phyloP scores from a whole-genome alignment of 1,140 invertebrate species.

The Mya arenaria region DNA sequence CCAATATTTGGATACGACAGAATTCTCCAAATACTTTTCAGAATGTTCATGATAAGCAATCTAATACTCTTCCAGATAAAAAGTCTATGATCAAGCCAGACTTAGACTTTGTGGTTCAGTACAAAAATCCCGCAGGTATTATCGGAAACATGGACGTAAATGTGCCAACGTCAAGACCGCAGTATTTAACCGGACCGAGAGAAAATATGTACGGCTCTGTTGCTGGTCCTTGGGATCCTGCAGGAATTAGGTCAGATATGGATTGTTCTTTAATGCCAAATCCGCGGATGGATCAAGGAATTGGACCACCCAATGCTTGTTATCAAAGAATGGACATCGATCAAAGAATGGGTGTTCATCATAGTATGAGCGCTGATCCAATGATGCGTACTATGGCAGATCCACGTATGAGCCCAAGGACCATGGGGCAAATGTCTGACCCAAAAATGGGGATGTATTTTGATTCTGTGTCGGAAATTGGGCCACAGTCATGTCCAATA shows the following conservation, averaged over 20 bases:
- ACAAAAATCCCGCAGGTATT: conserved; percentile 85
- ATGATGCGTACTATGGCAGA: no score
- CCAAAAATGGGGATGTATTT: conserved; percentile 26
- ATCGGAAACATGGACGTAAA: conserved; percentile 85
- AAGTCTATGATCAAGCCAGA: conserved; percentile 90
- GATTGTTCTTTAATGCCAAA: conserved; percentile 47
- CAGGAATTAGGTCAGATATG: conserved; percentile 4
- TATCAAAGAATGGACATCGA: conserved; percentile 41
- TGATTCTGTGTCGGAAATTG: neutral
- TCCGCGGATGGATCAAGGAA: conserved; percentile 52
- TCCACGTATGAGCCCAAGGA: no score
- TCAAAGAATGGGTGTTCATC: conserved; percentile 42
- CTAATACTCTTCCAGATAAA: conserved; percentile 76
- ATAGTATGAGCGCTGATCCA: conserved; percentile 37
- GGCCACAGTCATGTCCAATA: conserved; percentile 35
- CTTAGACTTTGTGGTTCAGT: conserved; percentile 94
- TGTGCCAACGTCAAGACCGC: conserved; percentile 87
- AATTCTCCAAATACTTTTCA: conserved; percentile 99
- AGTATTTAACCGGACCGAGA: conserved; percentile 77
- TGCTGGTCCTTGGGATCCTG: conserved; percentile 71
- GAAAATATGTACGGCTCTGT: conserved; percentile 57
- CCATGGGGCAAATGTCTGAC: no score
- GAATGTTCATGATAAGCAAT: conserved; percentile 91
- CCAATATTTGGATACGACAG: conserved; percentile 89
- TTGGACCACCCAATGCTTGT: conserved; percentile 53